Evolutionary conservation across 2,113 vertebrate species (phyloP).

Genomic region (Eupsittula cactorum): DNA sequence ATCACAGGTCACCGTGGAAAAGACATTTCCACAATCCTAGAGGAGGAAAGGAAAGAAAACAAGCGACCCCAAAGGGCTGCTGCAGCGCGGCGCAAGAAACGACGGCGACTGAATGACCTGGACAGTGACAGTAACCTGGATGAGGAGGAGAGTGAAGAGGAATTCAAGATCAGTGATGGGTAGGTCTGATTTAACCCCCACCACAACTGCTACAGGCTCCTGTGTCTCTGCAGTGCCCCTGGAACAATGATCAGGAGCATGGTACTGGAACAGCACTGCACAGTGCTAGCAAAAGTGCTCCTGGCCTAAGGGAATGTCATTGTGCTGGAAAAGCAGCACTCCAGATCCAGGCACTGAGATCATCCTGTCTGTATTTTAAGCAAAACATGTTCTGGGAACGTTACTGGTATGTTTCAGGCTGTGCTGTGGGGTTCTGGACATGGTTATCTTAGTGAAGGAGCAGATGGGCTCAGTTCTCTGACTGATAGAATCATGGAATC

Average conservation of each 20-base stretch:
- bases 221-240: not conserved
- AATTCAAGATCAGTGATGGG: constrained; percentile 96
- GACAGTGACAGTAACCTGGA: constrained; percentile 95
- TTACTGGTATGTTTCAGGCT: not conserved
- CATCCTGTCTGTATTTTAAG: not conserved
- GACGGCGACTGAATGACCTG: constrained; percentile 91
- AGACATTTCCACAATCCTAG: constrained; percentile 93
- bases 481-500: not conserved
- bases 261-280: not conserved
- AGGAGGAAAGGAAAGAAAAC: constrained; percentile 86
- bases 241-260: not conserved
- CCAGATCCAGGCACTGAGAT: not conserved
- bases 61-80: constrained; percentile 81
- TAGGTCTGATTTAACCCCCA: constrained; percentile 44
- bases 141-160: constrained; percentile 95
- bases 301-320: rapidly evolving
- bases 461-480: not conserved
- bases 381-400: not conserved
- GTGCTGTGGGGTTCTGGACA: not conserved
- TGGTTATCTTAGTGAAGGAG: not conserved
- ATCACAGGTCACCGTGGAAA: constrained; percentile 92
- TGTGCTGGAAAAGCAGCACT: not conserved
- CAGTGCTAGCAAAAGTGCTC: not conserved
- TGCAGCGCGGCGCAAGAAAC: constrained; percentile 83
- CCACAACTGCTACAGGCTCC: not conserved